A percentile compares a stretch with the other conserved stretches of the same genome.
Conservation (phyloP, 2,888 invertebrate genomes). For the Muscina levida region DNA sequence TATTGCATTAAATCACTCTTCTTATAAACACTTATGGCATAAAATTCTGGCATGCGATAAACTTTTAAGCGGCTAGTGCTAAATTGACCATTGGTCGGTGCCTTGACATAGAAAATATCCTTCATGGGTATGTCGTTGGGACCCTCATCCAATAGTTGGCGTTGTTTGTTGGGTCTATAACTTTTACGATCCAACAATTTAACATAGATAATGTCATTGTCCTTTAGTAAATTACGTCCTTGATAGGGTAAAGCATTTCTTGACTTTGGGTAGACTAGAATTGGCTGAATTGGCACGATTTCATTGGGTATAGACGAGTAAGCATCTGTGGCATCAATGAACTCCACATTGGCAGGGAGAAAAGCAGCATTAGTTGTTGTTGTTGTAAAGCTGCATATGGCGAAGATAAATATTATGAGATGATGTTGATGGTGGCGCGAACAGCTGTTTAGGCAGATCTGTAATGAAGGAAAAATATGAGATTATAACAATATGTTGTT, state of each 20-base stretch:
- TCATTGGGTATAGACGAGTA: conserved; percentile 71
- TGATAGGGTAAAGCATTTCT: conserved; percentile 63
- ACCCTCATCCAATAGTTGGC: conserved; percentile 49
- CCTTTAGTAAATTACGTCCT: conserved; percentile 68
- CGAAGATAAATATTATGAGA: not conserved
- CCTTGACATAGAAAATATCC: conserved; percentile 77
- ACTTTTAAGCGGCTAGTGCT: conserved; percentile 74
- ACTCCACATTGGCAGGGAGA: conserved; percentile 5
- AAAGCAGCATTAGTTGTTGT: conserved; percentile 30
- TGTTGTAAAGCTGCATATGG: conserved; percentile 9
- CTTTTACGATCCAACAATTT: conserved; percentile 71
- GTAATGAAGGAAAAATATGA: conserved; percentile 16
- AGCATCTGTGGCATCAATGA: conserved; percentile 13
- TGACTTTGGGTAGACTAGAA: conserved; percentile 73
- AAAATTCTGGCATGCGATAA: conserved; percentile 76
- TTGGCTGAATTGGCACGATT: conserved; percentile 73
- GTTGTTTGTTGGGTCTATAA: conserved; percentile 73
- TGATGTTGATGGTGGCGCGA: not conserved
- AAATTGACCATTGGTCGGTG: conserved; percentile 74
- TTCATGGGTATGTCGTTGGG: conserved; percentile 69
- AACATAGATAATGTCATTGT: conserved; percentile 74
- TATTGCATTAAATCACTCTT: conserved; percentile 61
- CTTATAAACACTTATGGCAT: conserved; percentile 74
- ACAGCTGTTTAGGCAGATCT: conserved; percentile 11
- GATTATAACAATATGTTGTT: not conserved